Conservation (phyloP, 2,888 invertebrate genomes). For the Drosophila imparisetae region DNA sequence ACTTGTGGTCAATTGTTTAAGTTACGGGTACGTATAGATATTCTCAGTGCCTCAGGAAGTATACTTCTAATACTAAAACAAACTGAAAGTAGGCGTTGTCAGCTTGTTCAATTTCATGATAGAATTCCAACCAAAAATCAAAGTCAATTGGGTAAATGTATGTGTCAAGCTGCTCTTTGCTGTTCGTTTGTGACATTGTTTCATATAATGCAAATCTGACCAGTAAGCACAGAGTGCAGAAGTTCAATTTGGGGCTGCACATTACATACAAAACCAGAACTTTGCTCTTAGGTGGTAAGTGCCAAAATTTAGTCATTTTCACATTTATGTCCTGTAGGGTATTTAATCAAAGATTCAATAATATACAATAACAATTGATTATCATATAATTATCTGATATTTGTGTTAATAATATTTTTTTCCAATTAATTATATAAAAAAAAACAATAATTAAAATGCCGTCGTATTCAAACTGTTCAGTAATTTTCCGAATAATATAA, state of each 20-base stretch:
- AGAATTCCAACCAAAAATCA: not conserved
- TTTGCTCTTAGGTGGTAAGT: no score
- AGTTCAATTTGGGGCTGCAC: not conserved
- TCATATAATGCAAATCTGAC: not conserved
- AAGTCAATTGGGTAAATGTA: not conserved
- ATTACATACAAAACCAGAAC: no score
- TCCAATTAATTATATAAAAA: not conserved
- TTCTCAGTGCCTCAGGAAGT: not conserved
- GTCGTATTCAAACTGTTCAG: not conserved
- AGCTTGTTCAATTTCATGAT: not conserved
- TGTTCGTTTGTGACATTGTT: not conserved
- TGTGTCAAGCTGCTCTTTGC: not conserved
- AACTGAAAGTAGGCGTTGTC: not conserved
- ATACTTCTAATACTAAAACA: not conserved
- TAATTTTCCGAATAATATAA: not conserved
- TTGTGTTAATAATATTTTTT: not conserved
- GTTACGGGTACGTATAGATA: not conserved
- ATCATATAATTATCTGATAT: not conserved
- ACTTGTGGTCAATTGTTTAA: constrained; percentile 39
- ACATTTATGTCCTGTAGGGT: not conserved
- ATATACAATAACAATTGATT: not conserved
- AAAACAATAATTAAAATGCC: not conserved
- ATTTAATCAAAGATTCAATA: not conserved
- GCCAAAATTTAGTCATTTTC: no score
- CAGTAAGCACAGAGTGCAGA: not conserved